Base-by-base conservation (phyloP, 2,797 vertebrate species). In the Serranus cabrilla region DNA sequence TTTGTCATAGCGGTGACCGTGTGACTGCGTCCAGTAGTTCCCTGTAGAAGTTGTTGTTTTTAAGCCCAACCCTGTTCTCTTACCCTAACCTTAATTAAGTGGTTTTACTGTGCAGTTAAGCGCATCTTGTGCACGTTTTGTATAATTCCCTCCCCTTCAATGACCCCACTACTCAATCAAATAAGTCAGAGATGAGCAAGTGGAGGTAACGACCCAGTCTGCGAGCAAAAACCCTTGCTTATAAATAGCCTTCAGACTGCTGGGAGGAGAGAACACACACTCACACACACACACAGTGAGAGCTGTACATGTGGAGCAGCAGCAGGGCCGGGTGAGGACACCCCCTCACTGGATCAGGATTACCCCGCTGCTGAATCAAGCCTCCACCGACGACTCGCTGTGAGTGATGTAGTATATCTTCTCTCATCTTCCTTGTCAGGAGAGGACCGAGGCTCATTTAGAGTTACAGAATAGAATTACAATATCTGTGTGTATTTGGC, bases 161-260 rank as follows among this genome's bases (percentile, higher is more conserved):
- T 91, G 83, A 91, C 80, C 86, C 91, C 88, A 91, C 76, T 55
- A 47, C 69, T 78, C 76, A 69, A 78, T 89, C 83, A 82, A 84
- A 83, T 83, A 90, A 87, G 47, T 84, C 20, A 11, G 27, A 86
- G 88, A 91, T 91, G 92, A 92, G 85, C 20, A 8, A 42, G 64
- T 67, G 66, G 76, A 88, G 78, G 84, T 87, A 89, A 84, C 67
- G 81, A 82, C 63, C 78, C 83, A 74, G 75, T 62, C 71, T 87
- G 88, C 81, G 88, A 90, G 89, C 82, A 89, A 85, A 79, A 87
- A 71, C 10, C 10, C 42, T 54, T n/a, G 64, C 86, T 91, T 91
- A 92, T 89, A 92, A 92, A 92, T 89, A 92, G 78, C 84, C 70
- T 67, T 66, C 52, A 78, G 79, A 60, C 76, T 52, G 54, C 87